Conservation (phyloP, 2,113 vertebrate genomes). For the Rhea pennata region DNA sequence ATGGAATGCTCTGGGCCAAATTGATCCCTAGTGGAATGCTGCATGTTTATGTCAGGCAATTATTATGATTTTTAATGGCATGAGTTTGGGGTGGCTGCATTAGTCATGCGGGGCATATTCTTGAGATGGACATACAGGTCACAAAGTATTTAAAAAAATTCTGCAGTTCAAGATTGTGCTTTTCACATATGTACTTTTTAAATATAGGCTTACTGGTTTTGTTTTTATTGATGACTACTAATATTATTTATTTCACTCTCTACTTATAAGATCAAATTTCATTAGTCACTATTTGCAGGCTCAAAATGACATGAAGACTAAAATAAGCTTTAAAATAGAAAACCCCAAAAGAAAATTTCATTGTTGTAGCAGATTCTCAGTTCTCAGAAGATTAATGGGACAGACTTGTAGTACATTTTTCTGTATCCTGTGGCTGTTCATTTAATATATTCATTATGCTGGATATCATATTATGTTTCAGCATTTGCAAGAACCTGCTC, state of each 20-base stretch:
- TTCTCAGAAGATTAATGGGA: conserved; percentile 49
- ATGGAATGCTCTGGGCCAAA: conserved; percentile 60
- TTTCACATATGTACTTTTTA: background rate
- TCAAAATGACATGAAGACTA: background rate
- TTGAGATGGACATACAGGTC: conserved; percentile 31
- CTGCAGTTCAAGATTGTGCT: background rate
- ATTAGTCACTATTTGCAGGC: background rate
- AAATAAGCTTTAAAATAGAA: conserved; percentile 34
- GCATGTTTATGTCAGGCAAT: conserved; percentile 39
- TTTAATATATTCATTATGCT: conserved; percentile 51
- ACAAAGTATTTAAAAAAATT: conserved; percentile 2
- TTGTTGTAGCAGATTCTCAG: conserved; percentile 1
- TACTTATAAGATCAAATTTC: background rate
- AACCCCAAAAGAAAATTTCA: conserved; percentile 25
- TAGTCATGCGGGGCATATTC: conserved; percentile 38
- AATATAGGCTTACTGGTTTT: background rate
- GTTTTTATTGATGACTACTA: background rate
- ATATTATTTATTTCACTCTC: conserved; percentile 2
- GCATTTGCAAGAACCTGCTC: background rate
- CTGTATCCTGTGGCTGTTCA: conserved; percentile 34
- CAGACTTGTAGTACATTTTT: conserved; percentile 45
- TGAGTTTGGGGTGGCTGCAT: conserved; percentile 29
- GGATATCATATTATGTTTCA: conserved; percentile 20
- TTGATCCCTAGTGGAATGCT: conserved; percentile 45
- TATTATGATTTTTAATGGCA: conserved; percentile 45